Base-by-base conservation (phyloP, 92 coral and sea anemone genomes). In the Hydrozoanthus gracilis region DNA sequence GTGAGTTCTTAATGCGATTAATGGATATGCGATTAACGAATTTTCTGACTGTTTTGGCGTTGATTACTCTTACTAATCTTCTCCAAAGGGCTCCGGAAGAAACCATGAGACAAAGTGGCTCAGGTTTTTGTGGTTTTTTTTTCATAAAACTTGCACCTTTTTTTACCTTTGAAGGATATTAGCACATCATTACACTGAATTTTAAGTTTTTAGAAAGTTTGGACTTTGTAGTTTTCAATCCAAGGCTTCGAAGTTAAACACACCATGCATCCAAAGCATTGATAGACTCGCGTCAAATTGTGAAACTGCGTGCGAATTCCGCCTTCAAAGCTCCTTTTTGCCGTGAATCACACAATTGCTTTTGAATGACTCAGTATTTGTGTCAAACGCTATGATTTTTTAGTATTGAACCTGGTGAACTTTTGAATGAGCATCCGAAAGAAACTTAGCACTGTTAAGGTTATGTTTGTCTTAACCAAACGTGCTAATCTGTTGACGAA, bases 1-100 rank as follows among this genome's bases (percentile, higher is more conserved):
- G 99, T 94, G 88, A 58, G 98, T 90, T 54, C 16, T 13, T 65
- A 75, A 72, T 44, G 73, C 55, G 82, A 66, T 58, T 46, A 83
- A 27, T 9, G 4, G 61, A 44, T 64, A 46, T 51, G 46, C 67
- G 82, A 77, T 77, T 77, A 77, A 46, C 68, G 45, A 77, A 55
- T 77, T 76, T 45, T 72, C 51, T 15, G 13, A 49, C 67, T 9
- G 44, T 27, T 35, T 76, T 11, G 64, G 45, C 13, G 66, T 10
- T 8, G 45, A 76, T 76, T 51, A 27, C 54, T 54, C 44, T 54
- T 51, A 52, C 73, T 58, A 27, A 48, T n/a, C 64, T 76, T 51
- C 64, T 51, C 6, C 47, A 17, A 51, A 51, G 15, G 62, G 64
- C 58, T 15, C 44, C n/a, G 50, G 50, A 47, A 56, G 8, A 18